Percentiles rank a stretch among this genome's conserved stretches.
Conservation (phyloP, 2,113 vertebrate species). For the Malurus alboscapulatus region DNA sequence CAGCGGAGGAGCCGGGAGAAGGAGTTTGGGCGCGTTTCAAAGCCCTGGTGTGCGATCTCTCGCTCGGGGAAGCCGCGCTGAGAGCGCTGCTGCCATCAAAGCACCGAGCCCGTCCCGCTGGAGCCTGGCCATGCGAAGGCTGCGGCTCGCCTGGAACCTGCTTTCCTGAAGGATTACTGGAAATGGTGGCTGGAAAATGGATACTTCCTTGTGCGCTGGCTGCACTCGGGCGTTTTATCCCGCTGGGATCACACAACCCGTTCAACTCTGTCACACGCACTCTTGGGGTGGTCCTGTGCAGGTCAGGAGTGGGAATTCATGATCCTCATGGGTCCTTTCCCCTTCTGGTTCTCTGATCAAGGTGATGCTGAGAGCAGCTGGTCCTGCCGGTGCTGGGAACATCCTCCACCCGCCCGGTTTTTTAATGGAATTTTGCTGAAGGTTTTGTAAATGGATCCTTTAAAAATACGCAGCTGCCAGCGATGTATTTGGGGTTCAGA, state of each 20-base stretch:
- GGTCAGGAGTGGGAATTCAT: not conserved
- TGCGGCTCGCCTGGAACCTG: not conserved
- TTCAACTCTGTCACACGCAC: not conserved
- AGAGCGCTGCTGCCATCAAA: not conserved
- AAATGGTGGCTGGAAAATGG: not conserved
- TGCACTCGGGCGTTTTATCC: rapidly evolving
- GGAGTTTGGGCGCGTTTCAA: not conserved
- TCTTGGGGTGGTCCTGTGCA: not conserved
- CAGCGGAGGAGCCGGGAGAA: not conserved
- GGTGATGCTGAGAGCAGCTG: not conserved
- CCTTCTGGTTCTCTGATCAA: not conserved
- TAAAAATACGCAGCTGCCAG: not conserved
- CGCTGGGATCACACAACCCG: not conserved
- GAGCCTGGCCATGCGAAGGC: not conserved
- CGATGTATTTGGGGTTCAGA: not conserved
- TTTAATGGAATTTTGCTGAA: not conserved
- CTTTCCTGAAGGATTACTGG: not conserved
- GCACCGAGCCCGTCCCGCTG: not conserved
- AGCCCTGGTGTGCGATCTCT: not conserved
- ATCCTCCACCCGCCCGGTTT: not conserved
- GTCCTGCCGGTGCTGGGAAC: rapidly evolving
- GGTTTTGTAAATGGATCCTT: not conserved
- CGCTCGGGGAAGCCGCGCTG: not conserved
- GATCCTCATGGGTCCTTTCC: not conserved
- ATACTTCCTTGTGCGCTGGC: not conserved